Conservation (phyloP, 2,113 vertebrate species). For the Hystrix brachyura region DNA sequence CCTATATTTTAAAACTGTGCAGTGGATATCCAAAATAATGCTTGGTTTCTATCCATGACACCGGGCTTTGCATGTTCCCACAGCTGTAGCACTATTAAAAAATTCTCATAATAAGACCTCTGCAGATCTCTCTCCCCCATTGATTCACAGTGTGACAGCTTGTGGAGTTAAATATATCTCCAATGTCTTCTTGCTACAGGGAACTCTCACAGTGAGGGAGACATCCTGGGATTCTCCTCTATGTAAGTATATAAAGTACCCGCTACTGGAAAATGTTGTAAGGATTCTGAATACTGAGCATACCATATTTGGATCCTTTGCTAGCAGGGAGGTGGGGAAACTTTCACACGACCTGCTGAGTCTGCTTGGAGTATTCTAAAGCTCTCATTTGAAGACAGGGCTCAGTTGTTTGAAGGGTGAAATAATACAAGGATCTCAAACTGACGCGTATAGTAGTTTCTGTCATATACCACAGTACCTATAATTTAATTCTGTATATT, state of each 20-base stretch:
- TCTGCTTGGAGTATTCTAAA: neutral
- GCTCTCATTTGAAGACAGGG: neutral
- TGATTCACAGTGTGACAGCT: conserved; percentile 7
- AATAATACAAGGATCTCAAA: neutral
- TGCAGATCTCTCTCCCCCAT: neutral
- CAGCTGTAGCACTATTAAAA: neutral
- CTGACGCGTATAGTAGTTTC: neutral
- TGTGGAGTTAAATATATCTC: conserved; percentile 52
- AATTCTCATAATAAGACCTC: conserved; percentile 34
- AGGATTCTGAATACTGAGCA: neutral
- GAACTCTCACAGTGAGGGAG: neutral
- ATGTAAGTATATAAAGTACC: neutral
- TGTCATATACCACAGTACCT: neutral
- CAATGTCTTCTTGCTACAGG: neutral
- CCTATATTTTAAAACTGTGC: neutral
- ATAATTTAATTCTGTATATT: neutral
- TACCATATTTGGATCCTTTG: neutral
- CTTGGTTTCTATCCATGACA: neutral
- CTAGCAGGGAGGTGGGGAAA: neutral
- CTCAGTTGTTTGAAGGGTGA: neutral
- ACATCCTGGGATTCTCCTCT: neutral
- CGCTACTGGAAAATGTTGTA: neutral
- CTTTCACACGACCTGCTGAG: neutral
- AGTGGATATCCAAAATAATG: neutral
- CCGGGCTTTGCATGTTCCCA: neutral